These are phyloP conservation scores for Drosophila kanapiae DNA, from an alignment of 1,140 invertebrate species.

Conservation along the genomic window DNA sequence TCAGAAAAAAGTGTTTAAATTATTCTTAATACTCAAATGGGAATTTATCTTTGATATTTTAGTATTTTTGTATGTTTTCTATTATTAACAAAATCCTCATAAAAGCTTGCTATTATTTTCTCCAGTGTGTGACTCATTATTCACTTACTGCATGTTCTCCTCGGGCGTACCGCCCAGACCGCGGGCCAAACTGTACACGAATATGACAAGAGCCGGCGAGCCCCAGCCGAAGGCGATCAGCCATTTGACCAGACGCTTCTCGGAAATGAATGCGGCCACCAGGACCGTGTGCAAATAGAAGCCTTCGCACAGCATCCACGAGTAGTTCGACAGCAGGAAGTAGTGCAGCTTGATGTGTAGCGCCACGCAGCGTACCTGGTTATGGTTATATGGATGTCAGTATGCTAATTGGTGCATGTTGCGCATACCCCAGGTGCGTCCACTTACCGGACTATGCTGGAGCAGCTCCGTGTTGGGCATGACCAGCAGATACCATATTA, in stretches of 20 bases:
- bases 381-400: background rate
- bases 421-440: slow-evolving; percentile 5
- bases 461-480: slow-evolving; percentile 86
- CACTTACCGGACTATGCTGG: slow-evolving; percentile 86
- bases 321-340: slow-evolving; percentile 96
- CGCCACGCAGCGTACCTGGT: slow-evolving; percentile 88
- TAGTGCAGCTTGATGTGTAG: slow-evolving; percentile 95
- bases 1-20: no score
- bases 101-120: background rate
- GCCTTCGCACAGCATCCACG: slow-evolving; percentile 98
- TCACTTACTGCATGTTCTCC: slow-evolving; percentile 88
- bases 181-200: slow-evolving; percentile 89
- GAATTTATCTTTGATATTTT: no score
- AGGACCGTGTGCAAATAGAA: slow-evolving; percentile 97
- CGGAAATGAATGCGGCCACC: slow-evolving; percentile 95
- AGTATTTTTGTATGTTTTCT: background rate
- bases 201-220: slow-evolving; percentile 90
- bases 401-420: background rate
- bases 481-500: slow-evolving; percentile 88
- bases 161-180: slow-evolving; percentile 85
- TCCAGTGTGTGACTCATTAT: slow-evolving; percentile 17
- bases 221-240: slow-evolving; percentile 95
- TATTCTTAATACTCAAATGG: background rate
- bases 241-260: slow-evolving; percentile 92
- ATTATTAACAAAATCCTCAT: no score